Percentiles rank a stretch among this genome's conserved stretches.
Conservation (phyloP, 2,797 vertebrate genomes). For the Falco cherrug region DNA sequence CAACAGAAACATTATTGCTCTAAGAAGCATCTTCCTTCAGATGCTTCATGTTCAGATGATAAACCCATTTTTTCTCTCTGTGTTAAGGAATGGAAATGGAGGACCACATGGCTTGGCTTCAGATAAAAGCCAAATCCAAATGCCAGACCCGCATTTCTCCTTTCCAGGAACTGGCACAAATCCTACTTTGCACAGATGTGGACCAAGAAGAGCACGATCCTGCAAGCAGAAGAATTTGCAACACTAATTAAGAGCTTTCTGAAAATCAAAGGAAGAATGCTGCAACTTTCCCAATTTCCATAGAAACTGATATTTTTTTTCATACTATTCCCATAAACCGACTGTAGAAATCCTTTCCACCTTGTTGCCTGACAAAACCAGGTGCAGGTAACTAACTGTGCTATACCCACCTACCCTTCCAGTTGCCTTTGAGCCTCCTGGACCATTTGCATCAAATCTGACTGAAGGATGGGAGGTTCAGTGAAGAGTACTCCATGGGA, state of each 20-base stretch:
- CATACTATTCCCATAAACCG: not conserved
- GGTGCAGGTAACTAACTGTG: not conserved
- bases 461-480: not conserved
- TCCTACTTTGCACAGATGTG: not conserved
- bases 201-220: not conserved
- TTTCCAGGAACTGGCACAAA: not conserved
- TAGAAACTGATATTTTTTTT: not conserved
- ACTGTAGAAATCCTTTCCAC: not conserved
- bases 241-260: not conserved
- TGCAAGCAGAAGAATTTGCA: not conserved
- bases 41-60: fast-evolving
- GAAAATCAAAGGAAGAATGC: not conserved
- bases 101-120: not conserved
- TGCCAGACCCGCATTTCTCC: not conserved
- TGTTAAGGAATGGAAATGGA: too few species aligned
- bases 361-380: not conserved
- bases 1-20: fast-evolving
- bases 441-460: not conserved
- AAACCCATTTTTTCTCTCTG: fast-evolving
- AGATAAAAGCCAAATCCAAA: not conserved
- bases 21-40: not conserved
- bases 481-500: not conserved
- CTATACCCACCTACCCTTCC: fast-evolving
- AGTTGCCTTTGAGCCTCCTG: not conserved
- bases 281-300: not conserved